Base-by-base conservation (phyloP, 2,797 vertebrate species). In the Oreochromis grahami region DNA sequence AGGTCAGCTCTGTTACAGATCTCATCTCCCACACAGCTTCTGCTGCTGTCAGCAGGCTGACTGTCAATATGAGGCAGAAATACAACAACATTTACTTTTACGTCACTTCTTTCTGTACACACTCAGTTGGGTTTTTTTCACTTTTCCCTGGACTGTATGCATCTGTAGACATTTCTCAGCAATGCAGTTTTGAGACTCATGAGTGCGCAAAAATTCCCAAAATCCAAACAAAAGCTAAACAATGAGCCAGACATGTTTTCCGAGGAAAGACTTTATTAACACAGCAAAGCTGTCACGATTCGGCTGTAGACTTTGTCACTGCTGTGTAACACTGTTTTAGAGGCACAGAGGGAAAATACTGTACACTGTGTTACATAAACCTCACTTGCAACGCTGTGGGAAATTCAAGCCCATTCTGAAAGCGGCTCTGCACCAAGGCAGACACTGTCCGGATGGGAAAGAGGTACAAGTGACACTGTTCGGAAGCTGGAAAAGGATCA, bases 11-110 rank as follows among this genome's bases (percentile, higher is more conserved):
- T 4, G 43, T 90, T 88, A 87, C 88, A 87, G 84, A 86, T 80
- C 85, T 90, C 58, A 58, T 87, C 86, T 90, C 91, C 84, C 89
- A 91, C 90, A 90, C 85, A 84, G 90, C 77, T 76, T 86, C 80
- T 86, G 89, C 80, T 89, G 68, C 85, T 52, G 82, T 90, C 84
- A 87, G 87, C 84, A 86, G 74, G 63, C 84, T 79, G 48, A 19
- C 11, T 51, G 82, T 84, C 86, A 79, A 78, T 81, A 86, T 80
- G 76, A 80, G 72, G 50, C 55, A 84, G 60, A 89, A 89, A 92
- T 55, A 70, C 74, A 84, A 15, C 55, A 79, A 85, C 60, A 41
- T 85, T 77, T 85, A 50, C 60, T 87, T 82, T 79, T 86, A 51
- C 60, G 70, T n/a, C 38, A 26, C 32, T 50, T 77, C 79, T 87